phyloP scores from a whole-genome alignment of 2,888 invertebrate species.

The Zeuzera pyrina region DNA sequence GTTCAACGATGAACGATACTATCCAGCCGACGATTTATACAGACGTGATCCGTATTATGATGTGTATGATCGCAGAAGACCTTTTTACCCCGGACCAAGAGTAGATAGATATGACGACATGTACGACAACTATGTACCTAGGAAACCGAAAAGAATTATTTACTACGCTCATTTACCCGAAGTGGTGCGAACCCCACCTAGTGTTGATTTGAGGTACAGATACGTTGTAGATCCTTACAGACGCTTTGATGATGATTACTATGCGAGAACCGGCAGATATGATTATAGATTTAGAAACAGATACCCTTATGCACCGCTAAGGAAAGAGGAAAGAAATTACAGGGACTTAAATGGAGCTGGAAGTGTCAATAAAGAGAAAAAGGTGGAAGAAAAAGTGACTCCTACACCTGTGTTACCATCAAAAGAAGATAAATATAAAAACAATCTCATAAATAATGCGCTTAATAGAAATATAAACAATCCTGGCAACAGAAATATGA shows the following conservation, averaged over 20 bases:
- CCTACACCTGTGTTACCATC: conserved; percentile 58
- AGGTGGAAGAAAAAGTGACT: conserved; percentile 57
- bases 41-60: conserved; percentile 59
- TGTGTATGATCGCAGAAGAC: conserved; percentile 47
- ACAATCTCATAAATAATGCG: conserved; percentile 21
- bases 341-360: conserved; percentile 56
- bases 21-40: conserved; percentile 49
- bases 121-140: conserved; percentile 50
- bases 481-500: conserved; percentile 39
- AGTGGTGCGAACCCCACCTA: conserved; percentile 75
- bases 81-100: conserved; percentile 40
- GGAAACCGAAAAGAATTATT: conserved; percentile 75
- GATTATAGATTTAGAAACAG: conserved; percentile 58
- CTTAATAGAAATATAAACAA: no score
- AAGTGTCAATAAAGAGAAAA: conserved; percentile 51
- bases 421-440: conserved; percentile 45
- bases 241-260: conserved; percentile 53
- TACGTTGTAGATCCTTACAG: conserved; percentile 61
- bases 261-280: conserved; percentile 50
- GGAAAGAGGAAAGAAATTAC: conserved; percentile 61
- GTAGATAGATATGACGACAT: conserved; percentile 56
- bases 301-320: conserved; percentile 55
- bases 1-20: conserved; percentile 53
- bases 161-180: conserved; percentile 82
- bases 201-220: conserved; percentile 69